A percentile compares a stretch with the other conserved stretches of the same genome.
These are phyloP conservation scores for Manacus vitellinus DNA, from an alignment of 2,113 vertebrate species.

Conservation along the genomic window DNA sequence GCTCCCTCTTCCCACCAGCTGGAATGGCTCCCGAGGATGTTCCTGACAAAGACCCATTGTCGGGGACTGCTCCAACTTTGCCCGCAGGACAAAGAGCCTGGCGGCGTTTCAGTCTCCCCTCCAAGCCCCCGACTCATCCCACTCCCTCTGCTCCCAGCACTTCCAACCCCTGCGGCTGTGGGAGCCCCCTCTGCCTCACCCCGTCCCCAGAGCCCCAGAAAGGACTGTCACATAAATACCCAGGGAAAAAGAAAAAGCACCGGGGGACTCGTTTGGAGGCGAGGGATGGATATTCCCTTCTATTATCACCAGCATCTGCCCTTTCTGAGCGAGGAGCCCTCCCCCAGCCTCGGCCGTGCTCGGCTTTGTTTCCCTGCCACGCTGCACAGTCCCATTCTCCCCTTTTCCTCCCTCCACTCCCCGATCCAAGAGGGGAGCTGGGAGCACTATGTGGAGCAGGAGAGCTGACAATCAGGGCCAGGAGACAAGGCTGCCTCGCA, in stretches of 20 bases:
- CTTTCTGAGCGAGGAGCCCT: neutral
- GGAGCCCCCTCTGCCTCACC: neutral
- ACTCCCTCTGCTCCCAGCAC: neutral
- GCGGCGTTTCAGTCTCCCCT: neutral
- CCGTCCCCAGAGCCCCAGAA: neutral
- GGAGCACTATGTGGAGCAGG: neutral
- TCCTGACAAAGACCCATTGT: neutral
- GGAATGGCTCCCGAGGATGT: neutral
- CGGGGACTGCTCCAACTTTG: neutral
- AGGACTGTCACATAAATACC: neutral
- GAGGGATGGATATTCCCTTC: neutral
- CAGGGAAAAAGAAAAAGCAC: neutral
- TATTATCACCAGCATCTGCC: constrained; percentile 2
- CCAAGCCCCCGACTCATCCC: neutral
- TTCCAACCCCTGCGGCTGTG: too few species aligned
- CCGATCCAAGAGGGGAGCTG: neutral
- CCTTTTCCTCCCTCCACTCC: neutral
- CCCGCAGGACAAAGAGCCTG: neutral
- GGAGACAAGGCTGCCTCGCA: constrained; percentile 3
- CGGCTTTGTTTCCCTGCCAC: constrained; percentile 18
- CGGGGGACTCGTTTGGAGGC: neutral
- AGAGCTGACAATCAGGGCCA: constrained; percentile 38
- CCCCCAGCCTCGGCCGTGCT: constrained; percentile 7
- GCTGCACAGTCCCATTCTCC: neutral
- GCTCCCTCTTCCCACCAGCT: neutral